Conservation (phyloP, 2,797 vertebrate genomes). For the Lithobates pipiens region DNA sequence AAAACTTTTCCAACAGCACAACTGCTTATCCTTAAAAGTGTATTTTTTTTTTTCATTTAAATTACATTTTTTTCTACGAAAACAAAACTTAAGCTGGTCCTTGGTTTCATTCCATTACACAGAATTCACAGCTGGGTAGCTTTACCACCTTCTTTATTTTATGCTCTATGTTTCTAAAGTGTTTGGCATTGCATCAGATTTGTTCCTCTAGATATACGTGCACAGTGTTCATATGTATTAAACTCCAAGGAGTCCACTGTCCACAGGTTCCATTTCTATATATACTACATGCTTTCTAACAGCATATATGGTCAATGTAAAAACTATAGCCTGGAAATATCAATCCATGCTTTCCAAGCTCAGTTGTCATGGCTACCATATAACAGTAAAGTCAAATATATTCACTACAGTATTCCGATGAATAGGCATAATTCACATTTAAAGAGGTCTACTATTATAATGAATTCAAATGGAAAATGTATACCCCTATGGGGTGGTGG, state of each 20-base stretch:
- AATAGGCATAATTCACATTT: not conserved
- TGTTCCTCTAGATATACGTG: not conserved
- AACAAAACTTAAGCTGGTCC: constrained; percentile 23
- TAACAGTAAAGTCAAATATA: not conserved
- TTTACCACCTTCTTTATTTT: constrained; percentile 1
- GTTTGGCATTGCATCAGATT: not conserved
- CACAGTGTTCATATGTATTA: not conserved
- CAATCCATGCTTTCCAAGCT: not conserved
- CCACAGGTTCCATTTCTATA: not conserved
- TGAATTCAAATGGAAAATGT: not conserved
- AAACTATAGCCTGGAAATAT: not conserved
- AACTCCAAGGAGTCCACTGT: not conserved
- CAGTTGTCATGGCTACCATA: not conserved
- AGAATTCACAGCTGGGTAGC: constrained; percentile 39
- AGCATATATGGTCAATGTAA: not conserved
- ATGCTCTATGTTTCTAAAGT: constrained; percentile 7
- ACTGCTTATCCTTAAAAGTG: constrained; percentile 36
- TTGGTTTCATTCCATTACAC: constrained; percentile 30
- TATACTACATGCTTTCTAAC: not conserved
- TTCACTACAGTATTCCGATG: not conserved
- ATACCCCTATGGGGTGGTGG: not conserved
- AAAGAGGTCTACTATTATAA: not conserved
- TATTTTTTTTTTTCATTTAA: constrained; percentile 21
- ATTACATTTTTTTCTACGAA: constrained; percentile 12
- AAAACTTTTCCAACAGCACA: constrained; percentile 32